Evolutionary conservation across 2,797 vertebrate species (phyloP).

Genomic region (Pseudocheirus occidentalis): DNA sequence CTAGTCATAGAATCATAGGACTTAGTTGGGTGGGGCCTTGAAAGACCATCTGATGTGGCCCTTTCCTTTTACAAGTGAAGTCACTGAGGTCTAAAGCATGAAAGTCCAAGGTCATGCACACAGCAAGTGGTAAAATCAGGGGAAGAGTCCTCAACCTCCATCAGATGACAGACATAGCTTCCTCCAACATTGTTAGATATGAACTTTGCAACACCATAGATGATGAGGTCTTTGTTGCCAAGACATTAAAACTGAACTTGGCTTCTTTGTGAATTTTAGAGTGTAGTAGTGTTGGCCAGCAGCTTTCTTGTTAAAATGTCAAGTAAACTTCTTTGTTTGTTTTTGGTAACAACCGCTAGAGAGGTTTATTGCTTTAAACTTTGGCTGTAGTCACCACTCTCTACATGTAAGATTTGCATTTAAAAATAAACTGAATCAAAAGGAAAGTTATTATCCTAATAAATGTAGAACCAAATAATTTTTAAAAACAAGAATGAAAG

Average conservation of each 20-base stretch:
- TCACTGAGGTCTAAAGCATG: neutral
- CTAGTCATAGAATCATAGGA: neutral
- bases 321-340: neutral
- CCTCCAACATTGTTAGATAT: neutral
- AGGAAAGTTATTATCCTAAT: neutral
- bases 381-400: neutral
- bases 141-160: neutral
- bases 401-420: conserved; percentile 28
- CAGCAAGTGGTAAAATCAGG: neutral
- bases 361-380: conserved; percentile 33
- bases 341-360: conserved; percentile 3
- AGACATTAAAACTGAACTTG: conserved; percentile 32
- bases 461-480: conserved; percentile 56
- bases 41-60: neutral
- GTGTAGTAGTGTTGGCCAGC: conserved; percentile 36
- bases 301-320: conserved; percentile 11
- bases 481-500: conserved; percentile 65
- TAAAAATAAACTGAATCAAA: conserved; percentile 51
- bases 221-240: neutral
- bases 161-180: neutral
- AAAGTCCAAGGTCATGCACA: neutral
- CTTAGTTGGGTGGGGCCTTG: neutral
- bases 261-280: neutral
- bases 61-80: neutral
- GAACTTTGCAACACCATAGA: neutral